Percentiles rank a stretch among this genome's conserved stretches.
Evolutionary conservation across 2,797 vertebrate species (phyloP).

Genomic region (Scolopax bukidnonensis): DNA sequence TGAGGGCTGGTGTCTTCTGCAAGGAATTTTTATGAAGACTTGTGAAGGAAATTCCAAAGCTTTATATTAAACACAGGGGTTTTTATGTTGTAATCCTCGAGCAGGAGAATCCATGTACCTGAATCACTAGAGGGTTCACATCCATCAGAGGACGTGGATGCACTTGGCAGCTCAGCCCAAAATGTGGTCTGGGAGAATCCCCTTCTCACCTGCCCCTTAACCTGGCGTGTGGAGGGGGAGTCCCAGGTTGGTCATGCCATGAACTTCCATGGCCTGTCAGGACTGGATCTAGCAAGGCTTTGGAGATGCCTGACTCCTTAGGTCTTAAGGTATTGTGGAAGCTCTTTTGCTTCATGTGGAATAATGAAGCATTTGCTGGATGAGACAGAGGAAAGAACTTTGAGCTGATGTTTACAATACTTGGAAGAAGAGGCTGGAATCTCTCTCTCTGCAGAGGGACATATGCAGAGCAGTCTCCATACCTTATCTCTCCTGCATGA

Average conservation of each 20-base stretch:
- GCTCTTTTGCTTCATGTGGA: background rate
- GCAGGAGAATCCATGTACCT: background rate
- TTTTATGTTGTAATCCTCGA: background rate
- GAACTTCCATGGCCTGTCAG: rapidly evolving
- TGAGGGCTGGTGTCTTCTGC: background rate
- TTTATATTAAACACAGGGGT: background rate
- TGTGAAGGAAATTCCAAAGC: background rate
- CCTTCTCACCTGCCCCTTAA: background rate
- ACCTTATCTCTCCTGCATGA: background rate
- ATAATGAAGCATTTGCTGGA: background rate
- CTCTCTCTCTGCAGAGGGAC: background rate
- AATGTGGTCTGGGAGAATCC: background rate
- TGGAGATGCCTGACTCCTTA: rapidly evolving
- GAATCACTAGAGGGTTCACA: background rate
- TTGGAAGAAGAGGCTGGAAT: background rate
- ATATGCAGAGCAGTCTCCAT: background rate
- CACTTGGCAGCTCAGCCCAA: background rate
- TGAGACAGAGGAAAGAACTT: background rate
- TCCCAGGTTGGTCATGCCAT: background rate
- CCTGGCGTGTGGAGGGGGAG: too few species aligned
- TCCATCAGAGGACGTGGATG: background rate
- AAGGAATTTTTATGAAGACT: background rate
- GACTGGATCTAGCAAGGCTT: background rate
- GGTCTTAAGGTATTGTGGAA: background rate
- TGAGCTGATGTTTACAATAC: background rate